Evolutionary conservation across 2,113 vertebrate genomes (phyloP).

Genomic region (Choloepus hoffmanni): DNA sequence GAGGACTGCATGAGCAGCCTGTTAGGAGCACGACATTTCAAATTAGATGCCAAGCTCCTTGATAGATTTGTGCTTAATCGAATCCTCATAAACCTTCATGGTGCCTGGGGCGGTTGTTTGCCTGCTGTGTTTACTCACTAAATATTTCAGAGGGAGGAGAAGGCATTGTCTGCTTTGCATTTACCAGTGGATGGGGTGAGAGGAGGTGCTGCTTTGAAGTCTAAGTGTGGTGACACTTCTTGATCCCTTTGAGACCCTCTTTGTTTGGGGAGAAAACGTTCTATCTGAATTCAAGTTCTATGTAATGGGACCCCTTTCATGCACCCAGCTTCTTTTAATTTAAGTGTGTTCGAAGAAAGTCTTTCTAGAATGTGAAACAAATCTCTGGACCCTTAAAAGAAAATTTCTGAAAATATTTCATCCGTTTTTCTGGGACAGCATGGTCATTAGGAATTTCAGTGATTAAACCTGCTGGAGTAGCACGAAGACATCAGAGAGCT

Average conservation of each 20-base stretch:
- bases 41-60: not conserved
- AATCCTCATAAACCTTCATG: not conserved
- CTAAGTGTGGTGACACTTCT: constrained; percentile 30
- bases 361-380: constrained; percentile 54
- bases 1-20: not conserved
- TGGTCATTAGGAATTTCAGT: not conserved
- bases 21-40: not conserved
- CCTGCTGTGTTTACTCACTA: constrained; percentile 45
- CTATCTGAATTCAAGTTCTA: not conserved
- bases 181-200: not conserved
- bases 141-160: constrained; percentile 52
- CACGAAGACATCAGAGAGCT: accelerated
- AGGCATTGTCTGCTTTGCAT: not conserved
- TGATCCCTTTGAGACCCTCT: not conserved
- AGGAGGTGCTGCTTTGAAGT: constrained; percentile 54
- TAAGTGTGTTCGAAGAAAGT: constrained; percentile 54
- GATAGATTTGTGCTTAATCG: not conserved
- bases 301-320: not conserved
- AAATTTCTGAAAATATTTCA: not conserved
- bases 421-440: not conserved
- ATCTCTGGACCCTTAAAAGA: constrained; percentile 35
- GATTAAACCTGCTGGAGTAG: not conserved
- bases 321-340: not conserved
- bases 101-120: constrained; percentile 15
- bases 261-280: not conserved